Conservation (phyloP, 1,140 invertebrate species). For the Trinorchestia longiramus region DNA sequence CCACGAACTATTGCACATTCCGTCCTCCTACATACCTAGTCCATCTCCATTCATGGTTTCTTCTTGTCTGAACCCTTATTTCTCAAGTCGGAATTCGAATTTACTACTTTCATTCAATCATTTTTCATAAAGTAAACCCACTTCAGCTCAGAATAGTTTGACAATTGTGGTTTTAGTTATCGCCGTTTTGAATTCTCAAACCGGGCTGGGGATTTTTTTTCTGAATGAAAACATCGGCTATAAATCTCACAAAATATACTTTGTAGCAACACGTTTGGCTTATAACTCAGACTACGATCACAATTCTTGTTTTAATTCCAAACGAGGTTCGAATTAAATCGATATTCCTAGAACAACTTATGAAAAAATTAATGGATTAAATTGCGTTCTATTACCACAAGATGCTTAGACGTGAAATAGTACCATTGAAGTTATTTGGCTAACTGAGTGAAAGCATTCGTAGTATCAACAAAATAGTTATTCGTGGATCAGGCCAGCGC, state of each 20-base stretch:
- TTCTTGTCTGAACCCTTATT: too few species aligned
- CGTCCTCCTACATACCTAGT: too few species aligned
- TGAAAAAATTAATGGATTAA: not conserved
- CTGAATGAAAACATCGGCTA: not conserved
- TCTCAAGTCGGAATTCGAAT: too few species aligned
- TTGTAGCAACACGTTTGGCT: not conserved
- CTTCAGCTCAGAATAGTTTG: too few species aligned
- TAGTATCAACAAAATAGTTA: not conserved
- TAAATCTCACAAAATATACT: not conserved
- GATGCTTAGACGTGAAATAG: not conserved
- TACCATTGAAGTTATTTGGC: not conserved
- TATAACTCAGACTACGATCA: not conserved
- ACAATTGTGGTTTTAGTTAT: too few species aligned
- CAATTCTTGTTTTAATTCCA: not conserved
- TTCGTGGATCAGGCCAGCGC: not conserved
- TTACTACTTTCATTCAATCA: too few species aligned
- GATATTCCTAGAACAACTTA: not conserved
- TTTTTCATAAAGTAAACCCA: too few species aligned
- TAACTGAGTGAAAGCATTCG: not conserved
- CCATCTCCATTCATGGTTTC: too few species aligned
- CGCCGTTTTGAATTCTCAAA: not conserved
- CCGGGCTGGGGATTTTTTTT: not conserved
- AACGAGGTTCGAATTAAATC: not conserved
- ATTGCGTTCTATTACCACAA: not conserved
- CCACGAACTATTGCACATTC: too few species aligned